Conservation (phyloP, 2,113 vertebrate genomes). For the Ia io region DNA sequence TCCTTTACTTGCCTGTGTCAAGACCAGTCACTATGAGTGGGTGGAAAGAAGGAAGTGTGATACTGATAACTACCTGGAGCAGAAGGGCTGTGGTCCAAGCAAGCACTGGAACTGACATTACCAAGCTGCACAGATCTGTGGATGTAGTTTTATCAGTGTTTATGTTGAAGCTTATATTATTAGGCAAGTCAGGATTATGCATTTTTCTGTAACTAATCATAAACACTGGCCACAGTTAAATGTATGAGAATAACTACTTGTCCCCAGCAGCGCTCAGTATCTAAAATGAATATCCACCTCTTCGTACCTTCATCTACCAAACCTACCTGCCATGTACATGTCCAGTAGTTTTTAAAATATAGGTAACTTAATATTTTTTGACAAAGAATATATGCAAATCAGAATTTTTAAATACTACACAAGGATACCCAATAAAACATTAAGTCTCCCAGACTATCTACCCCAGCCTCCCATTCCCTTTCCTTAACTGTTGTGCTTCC, state of each 20-base stretch:
- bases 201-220: not conserved
- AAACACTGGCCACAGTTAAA: not conserved
- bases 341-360: conserved; percentile 9
- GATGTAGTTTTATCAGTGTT: not conserved
- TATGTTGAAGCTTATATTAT: not conserved
- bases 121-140: not conserved
- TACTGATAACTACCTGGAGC: not conserved
- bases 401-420: not conserved
- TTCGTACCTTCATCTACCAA: not conserved
- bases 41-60: not conserved
- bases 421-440: not conserved
- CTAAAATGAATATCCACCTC: not conserved
- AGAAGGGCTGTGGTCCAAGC: not conserved
- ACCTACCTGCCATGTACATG: not conserved
- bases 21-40: too few species aligned
- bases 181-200: not conserved
- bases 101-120: not conserved
- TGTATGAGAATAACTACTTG: not conserved
- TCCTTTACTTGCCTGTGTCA: not conserved
- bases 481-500: not conserved
- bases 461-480: not conserved
- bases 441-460: not conserved
- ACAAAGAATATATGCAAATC: not conserved
- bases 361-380: not conserved
- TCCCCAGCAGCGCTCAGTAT: not conserved